phyloP scores from a whole-genome alignment of 1,140 invertebrate genomes.

The Colletes gigas region DNA sequence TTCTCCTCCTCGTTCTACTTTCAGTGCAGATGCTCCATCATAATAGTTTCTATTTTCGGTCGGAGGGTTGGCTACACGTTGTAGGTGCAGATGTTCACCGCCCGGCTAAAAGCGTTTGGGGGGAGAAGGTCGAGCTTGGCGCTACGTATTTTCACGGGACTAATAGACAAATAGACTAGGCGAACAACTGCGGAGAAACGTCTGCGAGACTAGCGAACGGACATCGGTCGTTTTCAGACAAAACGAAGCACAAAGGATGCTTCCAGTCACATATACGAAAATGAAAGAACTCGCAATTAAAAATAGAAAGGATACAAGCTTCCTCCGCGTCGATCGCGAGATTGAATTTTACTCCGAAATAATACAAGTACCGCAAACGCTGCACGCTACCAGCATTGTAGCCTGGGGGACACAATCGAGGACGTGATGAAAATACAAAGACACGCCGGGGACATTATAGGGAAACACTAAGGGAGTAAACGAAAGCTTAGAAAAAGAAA shows the following conservation, averaged over 20 bases:
- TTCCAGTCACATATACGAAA: neutral
- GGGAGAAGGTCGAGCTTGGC: conserved; percentile 50
- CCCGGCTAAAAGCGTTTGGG: conserved; percentile 43
- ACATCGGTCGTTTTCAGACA: neutral
- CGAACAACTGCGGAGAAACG: neutral
- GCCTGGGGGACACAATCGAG: conserved; percentile 3
- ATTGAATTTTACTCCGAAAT: neutral
- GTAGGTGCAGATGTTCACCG: conserved; percentile 59
- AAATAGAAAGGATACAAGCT: too few species aligned
- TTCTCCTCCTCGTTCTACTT: conserved; percentile 38
- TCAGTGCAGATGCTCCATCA: conserved; percentile 61
- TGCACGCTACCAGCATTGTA: neutral
- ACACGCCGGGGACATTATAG: neutral
- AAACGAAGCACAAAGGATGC: neutral
- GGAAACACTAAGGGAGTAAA: conserved; percentile 7
- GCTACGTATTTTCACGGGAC: conserved; percentile 23
- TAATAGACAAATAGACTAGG: conserved; percentile 45
- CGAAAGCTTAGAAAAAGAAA: neutral
- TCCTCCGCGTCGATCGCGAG: neutral
- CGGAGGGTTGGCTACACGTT: conserved; percentile 56
- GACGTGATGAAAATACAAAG: conserved; percentile 21
- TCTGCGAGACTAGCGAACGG: neutral
- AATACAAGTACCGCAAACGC: neutral
- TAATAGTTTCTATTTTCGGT: conserved; percentile 65
- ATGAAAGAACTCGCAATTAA: neutral